These are phyloP conservation scores for Charina bottae DNA, from an alignment of 2,113 vertebrate genomes.

Conservation along the genomic window DNA sequence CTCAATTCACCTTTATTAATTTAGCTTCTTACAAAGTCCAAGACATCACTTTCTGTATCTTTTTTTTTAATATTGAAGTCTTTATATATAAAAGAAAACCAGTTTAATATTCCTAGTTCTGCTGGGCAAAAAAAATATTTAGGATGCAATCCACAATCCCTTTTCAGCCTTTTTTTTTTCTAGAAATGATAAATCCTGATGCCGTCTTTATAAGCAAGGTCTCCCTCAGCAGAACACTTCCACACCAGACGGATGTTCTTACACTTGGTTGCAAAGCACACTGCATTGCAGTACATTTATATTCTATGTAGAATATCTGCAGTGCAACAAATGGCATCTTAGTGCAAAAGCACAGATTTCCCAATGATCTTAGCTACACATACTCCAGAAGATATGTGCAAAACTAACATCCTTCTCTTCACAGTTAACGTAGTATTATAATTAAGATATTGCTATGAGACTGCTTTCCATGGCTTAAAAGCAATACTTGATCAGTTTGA, in stretches of 20 bases:
- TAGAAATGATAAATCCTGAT: neutral
- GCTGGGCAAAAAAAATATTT: fast-evolving
- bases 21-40: neutral
- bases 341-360: neutral
- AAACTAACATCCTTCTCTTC: neutral
- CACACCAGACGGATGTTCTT: slow-evolving; percentile 31
- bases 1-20: neutral
- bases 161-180: neutral
- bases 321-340: slow-evolving; percentile 41
- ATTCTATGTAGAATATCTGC: slow-evolving; percentile 12
- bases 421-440: too few relatives aligned
- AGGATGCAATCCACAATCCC: neutral
- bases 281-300: neutral
- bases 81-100: neutral
- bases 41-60: neutral
- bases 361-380: neutral
- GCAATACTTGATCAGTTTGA: neutral
- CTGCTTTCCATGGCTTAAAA: too few relatives aligned
- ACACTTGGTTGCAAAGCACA: slow-evolving; percentile 9
- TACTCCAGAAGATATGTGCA: slow-evolving; percentile 10
- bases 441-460: neutral
- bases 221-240: neutral
- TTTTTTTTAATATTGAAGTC: neutral
- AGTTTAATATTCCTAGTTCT: neutral
- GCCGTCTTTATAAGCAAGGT: neutral